Evolutionary conservation across 2,888 invertebrate species (phyloP).

Genomic region (Panzeria rudis): DNA sequence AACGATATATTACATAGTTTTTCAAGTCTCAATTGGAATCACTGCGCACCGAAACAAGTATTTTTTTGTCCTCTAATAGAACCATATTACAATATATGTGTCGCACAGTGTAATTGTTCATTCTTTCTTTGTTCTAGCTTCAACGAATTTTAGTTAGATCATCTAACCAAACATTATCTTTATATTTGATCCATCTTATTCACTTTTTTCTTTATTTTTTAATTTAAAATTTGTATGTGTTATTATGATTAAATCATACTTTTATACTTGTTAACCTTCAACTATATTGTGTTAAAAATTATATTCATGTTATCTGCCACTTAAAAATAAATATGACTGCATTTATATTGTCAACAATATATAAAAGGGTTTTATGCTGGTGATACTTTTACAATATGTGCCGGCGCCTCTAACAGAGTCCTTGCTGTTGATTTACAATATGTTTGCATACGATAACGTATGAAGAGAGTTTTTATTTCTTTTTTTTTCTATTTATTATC

Average conservation of each 20-base stretch:
- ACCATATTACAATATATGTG: no score
- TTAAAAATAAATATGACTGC: conserved; percentile 59
- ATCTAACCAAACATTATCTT: neutral
- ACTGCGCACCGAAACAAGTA: no score
- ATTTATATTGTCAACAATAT: conserved; percentile 60
- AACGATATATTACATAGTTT: no score
- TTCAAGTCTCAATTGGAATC: no score
- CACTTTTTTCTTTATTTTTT: neutral
- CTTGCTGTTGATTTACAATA: conserved; percentile 33
- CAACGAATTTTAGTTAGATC: neutral
- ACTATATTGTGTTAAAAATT: conserved; percentile 35
- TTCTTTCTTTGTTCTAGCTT: neutral
- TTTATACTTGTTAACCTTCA: neutral
- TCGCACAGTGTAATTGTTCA: no score
- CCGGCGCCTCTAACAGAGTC: neutral
- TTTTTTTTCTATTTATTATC: conserved; percentile 8
- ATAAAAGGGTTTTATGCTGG: conserved; percentile 31
- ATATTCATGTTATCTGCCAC: conserved; percentile 62
- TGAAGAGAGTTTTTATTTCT: neutral
- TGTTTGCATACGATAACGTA: conserved; percentile 38
- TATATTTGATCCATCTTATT: neutral
- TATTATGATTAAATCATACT: conserved; percentile 37
- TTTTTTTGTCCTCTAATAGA: no score
- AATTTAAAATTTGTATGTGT: conserved; percentile 21
- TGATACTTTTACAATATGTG: conserved; percentile 13